Evolutionary conservation across 1,140 invertebrate species (phyloP).

Genomic region (Atopsyche davidsoni): DNA sequence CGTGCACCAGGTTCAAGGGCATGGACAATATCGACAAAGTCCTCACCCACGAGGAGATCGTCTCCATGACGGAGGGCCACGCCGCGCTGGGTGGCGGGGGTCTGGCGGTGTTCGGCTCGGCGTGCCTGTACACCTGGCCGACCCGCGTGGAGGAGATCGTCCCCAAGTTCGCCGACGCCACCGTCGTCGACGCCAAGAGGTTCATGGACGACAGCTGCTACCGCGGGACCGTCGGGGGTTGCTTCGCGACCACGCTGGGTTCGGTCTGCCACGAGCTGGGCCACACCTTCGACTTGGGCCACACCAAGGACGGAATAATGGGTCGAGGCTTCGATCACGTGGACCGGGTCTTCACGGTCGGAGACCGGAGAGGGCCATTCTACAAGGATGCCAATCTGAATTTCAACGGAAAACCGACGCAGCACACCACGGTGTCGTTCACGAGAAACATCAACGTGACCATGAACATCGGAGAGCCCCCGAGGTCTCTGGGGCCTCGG

Average conservation of each 20-base stretch:
- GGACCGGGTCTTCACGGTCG: constrained; percentile 64
- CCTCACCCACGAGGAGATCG: constrained; percentile 66
- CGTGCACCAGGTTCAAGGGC: constrained; percentile 75
- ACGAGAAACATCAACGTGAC: constrained; percentile 47
- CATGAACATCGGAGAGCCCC: constrained; percentile 46
- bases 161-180: constrained; percentile 48
- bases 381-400: constrained; percentile 47
- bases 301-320: constrained; percentile 89
- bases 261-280: constrained; percentile 92
- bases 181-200: constrained; percentile 58
- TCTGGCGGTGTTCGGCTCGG: constrained; percentile 83
- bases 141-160: constrained; percentile 62
- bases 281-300: constrained; percentile 91
- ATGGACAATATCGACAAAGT: constrained; percentile 49
- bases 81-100: constrained; percentile 85
- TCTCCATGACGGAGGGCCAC: constrained; percentile 72
- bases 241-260: constrained; percentile 86
- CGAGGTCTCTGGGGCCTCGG: constrained; percentile 43
- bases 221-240: constrained; percentile 76
- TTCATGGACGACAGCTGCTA: constrained; percentile 88
- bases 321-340: constrained; percentile 88
- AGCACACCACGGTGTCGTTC: constrained; percentile 43
- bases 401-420: constrained; percentile 43
- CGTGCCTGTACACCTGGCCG: constrained; percentile 88
- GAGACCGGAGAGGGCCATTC: constrained; percentile 42